These are phyloP conservation scores for Zosterops lateralis DNA, from an alignment of 2,113 vertebrate species.

Conservation along the genomic window DNA sequence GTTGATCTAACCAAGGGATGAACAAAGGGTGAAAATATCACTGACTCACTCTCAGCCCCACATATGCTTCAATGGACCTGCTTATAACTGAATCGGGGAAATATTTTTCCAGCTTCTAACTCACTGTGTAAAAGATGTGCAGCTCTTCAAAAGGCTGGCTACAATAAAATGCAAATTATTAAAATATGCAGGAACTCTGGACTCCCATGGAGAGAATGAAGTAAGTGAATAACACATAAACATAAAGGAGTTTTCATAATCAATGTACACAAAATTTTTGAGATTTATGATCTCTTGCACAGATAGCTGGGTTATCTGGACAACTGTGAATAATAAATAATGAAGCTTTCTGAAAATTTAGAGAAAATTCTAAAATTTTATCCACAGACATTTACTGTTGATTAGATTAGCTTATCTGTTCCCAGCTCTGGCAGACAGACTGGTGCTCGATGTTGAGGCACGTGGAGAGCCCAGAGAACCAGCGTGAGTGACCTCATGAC, in stretches of 20 bases:
- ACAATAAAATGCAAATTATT: neutral
- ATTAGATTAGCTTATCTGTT: neutral
- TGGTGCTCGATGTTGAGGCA: accelerated
- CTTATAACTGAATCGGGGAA: neutral
- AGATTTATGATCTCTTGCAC: neutral
- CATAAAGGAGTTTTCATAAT: neutral
- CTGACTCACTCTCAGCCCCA: neutral
- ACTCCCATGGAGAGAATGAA: neutral
- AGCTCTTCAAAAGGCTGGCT: neutral
- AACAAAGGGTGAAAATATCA: neutral
- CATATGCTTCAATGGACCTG: neutral
- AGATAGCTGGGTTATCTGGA: neutral
- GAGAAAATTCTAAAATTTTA: neutral
- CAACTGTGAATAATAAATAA: neutral
- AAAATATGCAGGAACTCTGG: neutral
- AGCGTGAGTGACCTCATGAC: neutral
- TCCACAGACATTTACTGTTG: neutral
- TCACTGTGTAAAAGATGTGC: neutral
- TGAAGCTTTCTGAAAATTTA: neutral
- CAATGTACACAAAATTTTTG: neutral
- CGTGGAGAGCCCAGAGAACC: neutral
- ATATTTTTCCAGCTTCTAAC: neutral
- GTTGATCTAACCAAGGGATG: neutral
- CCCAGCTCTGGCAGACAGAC: neutral
- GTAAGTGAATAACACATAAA: neutral